Percentiles rank a stretch among this genome's conserved stretches.
These are phyloP conservation scores for Mycalesis mineus DNA, from an alignment of 2,888 invertebrate species.

Conservation along the genomic window DNA sequence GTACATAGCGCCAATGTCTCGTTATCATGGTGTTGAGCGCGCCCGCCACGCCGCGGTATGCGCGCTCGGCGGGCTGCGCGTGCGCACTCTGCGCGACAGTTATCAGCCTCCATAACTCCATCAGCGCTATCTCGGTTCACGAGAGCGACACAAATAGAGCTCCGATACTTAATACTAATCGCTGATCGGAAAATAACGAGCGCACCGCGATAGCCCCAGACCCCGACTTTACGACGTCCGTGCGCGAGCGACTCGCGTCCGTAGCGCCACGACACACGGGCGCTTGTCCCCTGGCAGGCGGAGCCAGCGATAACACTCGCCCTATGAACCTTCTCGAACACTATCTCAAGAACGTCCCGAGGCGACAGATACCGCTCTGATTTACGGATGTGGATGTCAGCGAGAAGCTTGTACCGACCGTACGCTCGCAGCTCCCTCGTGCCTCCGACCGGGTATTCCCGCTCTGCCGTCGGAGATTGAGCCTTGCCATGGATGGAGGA, in stretches of 20 bases:
- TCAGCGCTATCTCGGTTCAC: conserved; percentile 10
- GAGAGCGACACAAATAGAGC: conserved; percentile 26
- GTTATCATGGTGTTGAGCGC: too few relatives aligned
- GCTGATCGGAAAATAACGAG: conserved; percentile 67
- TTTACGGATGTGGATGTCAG: conserved; percentile 6
- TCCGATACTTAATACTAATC: conserved; percentile 42
- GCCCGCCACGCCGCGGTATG: too few relatives aligned
- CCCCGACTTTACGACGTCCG: conserved; percentile 28
- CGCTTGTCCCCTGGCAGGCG: neutral
- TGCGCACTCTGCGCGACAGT: neutral
- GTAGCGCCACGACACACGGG: neutral
- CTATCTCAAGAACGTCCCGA: conserved; percentile 22
- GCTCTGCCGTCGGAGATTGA: too few relatives aligned
- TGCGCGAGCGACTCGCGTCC: conserved; percentile 18
- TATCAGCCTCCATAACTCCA: conserved; percentile 12
- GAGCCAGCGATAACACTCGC: conserved; percentile 42
- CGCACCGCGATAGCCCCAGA: conserved; percentile 47
- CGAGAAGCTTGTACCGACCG: conserved; percentile 11
- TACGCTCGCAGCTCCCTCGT: too few relatives aligned
- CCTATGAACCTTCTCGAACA: conserved; percentile 40
- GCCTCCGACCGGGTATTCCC: too few relatives aligned
- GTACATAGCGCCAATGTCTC: too few relatives aligned
- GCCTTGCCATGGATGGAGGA: too few relatives aligned
- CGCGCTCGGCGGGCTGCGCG: neutral
- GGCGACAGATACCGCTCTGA: conserved; percentile 7